Conservation (phyloP, 2,888 invertebrate species). For the Dexiosoma caninum region DNA sequence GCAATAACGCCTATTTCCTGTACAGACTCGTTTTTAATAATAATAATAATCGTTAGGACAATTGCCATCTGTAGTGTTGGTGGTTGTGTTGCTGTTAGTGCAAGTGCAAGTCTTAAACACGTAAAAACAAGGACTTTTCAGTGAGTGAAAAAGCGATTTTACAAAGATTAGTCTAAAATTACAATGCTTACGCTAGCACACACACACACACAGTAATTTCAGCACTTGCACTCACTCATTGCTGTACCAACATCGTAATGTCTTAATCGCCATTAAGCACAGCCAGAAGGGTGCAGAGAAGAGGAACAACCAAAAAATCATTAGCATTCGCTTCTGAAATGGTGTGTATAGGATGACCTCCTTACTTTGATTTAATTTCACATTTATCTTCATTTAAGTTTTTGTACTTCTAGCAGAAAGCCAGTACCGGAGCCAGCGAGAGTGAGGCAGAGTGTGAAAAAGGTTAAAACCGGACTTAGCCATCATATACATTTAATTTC, state of each 20-base stretch:
- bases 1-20: conserved; percentile 60
- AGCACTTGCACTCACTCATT: not conserved
- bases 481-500: conserved; percentile 3
- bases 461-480: conserved; percentile 50
- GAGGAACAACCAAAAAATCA: conserved; percentile 27
- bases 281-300: not conserved
- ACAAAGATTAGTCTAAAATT: conserved; percentile 44
- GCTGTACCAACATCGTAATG: conserved; percentile 18
- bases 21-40: conserved; percentile 43
- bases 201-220: not conserved
- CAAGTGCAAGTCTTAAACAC: not conserved
- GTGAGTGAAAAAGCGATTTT: conserved; percentile 55
- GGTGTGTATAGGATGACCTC: conserved; percentile 39
- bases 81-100: not conserved
- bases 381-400: conserved; percentile 54
- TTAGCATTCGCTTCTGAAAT: conserved; percentile 51
- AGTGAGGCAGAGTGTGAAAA: not conserved
- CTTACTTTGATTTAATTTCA: conserved; percentile 45
- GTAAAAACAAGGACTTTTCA: conserved; percentile 49
- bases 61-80: not conserved
- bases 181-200: conserved; percentile 19
- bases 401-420: not conserved
- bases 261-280: conserved; percentile 50
- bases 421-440: not conserved
- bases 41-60: conserved; percentile 1